These are phyloP conservation scores for Hydropotes inermis DNA, from an alignment of 2,113 vertebrate genomes.

Conservation along the genomic window DNA sequence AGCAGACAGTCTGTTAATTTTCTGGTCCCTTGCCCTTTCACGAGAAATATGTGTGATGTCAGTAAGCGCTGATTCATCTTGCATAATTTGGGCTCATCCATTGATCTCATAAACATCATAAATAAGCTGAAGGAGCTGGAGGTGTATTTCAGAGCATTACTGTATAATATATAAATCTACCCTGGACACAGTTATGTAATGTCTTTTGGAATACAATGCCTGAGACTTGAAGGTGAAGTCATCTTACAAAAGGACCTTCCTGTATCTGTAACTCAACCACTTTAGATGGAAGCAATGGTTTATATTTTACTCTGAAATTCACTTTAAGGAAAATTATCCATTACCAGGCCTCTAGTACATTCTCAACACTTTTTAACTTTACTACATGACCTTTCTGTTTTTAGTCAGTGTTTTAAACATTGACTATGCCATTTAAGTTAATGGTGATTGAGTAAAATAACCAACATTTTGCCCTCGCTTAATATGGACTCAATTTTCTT, in stretches of 20 bases:
- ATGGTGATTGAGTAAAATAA: not conserved
- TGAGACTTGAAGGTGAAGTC: not conserved
- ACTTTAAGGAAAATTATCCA: conserved; percentile 3
- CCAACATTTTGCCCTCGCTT: not conserved
- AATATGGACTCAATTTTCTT: not conserved
- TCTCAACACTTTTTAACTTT: not conserved
- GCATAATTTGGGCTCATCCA: not conserved
- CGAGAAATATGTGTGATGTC: not conserved
- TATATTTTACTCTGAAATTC: not conserved
- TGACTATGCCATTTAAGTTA: not conserved
- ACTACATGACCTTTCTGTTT: not conserved
- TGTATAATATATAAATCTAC: not conserved
- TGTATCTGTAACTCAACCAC: not conserved
- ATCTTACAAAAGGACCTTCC: not conserved
- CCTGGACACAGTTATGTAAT: not conserved
- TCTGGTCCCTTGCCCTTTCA: not conserved
- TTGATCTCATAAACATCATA: not conserved
- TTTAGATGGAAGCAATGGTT: not conserved
- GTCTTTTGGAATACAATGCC: not conserved
- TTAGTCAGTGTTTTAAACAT: not conserved
- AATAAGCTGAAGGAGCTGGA: not conserved
- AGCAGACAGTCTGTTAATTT: not conserved
- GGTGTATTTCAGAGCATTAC: not conserved
- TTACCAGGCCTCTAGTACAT: not conserved
- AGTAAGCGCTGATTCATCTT: not conserved